Evolutionary conservation across 2,113 vertebrate genomes (phyloP).

Genomic region (Oceanodroma tethys): DNA sequence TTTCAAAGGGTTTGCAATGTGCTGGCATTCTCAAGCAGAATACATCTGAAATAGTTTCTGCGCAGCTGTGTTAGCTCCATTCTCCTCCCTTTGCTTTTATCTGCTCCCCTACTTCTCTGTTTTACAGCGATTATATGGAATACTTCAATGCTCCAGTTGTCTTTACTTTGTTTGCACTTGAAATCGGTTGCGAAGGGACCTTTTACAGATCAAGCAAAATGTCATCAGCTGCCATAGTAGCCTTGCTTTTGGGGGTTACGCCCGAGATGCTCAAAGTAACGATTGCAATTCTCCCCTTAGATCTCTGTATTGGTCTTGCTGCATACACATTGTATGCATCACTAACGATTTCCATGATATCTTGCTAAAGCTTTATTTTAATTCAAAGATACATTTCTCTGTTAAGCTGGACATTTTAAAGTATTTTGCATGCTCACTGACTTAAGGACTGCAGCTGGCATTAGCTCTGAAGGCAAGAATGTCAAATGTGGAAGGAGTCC

Average conservation of each 20-base stretch:
- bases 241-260: not conserved
- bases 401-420: not conserved
- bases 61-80: not conserved
- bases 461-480: not conserved
- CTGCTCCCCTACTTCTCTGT: not conserved
- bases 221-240: not conserved
- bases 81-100: not conserved
- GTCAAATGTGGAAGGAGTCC: not conserved
- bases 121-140: not conserved
- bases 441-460: slow-evolving; percentile 2
- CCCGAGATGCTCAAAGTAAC: not conserved
- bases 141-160: not conserved
- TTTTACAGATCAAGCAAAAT: not conserved
- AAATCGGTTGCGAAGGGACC: fast-evolving
- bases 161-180: not conserved
- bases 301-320: not conserved
- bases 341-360: not conserved
- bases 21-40: not conserved
- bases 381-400: not conserved
- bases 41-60: not conserved
- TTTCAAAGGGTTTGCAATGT: not conserved
- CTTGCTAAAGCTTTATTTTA: not conserved
- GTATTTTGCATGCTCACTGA: not conserved
- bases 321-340: not conserved
- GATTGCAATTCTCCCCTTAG: not conserved